These are phyloP conservation scores for Macroramphosus scolopax DNA, from an alignment of 2,797 vertebrate genomes.

Conservation along the genomic window DNA sequence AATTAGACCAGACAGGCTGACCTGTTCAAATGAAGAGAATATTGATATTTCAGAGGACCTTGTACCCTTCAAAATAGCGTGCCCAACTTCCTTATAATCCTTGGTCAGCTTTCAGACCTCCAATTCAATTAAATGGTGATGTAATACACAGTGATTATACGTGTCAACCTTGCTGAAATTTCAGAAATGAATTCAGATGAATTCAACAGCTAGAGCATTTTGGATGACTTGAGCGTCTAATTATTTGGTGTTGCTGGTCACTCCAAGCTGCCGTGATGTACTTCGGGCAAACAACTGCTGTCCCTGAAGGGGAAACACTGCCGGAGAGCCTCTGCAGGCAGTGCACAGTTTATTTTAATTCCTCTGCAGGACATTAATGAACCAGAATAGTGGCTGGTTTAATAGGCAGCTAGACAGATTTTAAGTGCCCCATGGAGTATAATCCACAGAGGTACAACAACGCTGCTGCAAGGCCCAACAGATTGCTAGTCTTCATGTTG, in stretches of 20 bases:
- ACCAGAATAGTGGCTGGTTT: constrained; percentile 59
- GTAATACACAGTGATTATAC: constrained; percentile 26
- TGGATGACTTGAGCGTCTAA: constrained; percentile 50
- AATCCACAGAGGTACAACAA: constrained; percentile 66
- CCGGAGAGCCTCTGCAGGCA: constrained; percentile 50
- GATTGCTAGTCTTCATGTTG: constrained; percentile 55
- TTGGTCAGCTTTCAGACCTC: constrained; percentile 24
- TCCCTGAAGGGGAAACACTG: constrained; percentile 61
- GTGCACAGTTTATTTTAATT: constrained; percentile 62
- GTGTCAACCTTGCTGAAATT: constrained; percentile 48
- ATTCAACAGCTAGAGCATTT: constrained; percentile 35
- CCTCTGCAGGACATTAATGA: constrained; percentile 70
- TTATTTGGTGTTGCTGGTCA: constrained; percentile 56
- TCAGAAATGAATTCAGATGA: constrained; percentile 33
- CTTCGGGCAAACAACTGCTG: constrained; percentile 62
- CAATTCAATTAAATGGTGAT: constrained; percentile 21
- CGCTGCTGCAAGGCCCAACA: constrained; percentile 59
- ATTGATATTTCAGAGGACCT: too few species aligned
- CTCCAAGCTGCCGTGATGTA: constrained; percentile 51
- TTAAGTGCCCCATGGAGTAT: constrained; percentile 65
- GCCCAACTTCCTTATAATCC: constrained; percentile 18
- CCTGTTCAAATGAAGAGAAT: too few species aligned
- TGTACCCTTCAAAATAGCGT: too few species aligned
- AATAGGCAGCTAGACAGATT: constrained; percentile 72
- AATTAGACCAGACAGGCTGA: too few species aligned